Evolutionary conservation across 2,888 invertebrate genomes (phyloP).

Genomic region (Synergus itoensis): DNA sequence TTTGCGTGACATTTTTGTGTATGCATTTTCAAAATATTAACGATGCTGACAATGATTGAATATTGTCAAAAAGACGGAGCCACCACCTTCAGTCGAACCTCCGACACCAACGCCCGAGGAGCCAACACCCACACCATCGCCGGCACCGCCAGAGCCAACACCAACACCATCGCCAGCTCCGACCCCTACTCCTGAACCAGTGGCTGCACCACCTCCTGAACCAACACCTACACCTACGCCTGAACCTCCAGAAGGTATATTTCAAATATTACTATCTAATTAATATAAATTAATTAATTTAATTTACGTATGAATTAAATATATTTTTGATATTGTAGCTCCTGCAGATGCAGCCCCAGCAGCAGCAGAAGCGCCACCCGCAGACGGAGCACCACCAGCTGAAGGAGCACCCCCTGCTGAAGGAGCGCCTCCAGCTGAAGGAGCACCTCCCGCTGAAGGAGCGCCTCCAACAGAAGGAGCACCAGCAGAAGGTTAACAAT

Average conservation of each 20-base stretch:
- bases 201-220: constrained; percentile 62
- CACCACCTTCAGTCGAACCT: constrained; percentile 50
- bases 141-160: constrained; percentile 61
- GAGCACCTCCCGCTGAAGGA: constrained; percentile 63
- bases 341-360: constrained; percentile 72
- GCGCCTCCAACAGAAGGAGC: constrained; percentile 63
- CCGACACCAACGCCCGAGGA: constrained; percentile 54
- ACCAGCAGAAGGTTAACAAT: constrained; percentile 64
- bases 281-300: not conserved
- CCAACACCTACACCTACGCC: constrained; percentile 62
- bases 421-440: constrained; percentile 65
- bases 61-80: constrained; percentile 45
- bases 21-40: not conserved
- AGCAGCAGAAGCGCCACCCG: constrained; percentile 58
- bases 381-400: constrained; percentile 56
- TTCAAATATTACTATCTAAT: not conserved
- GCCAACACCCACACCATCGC: constrained; percentile 61
- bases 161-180: constrained; percentile 67
- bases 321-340: constrained; percentile 43
- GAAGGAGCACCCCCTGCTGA: constrained; percentile 64
- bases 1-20: not conserved
- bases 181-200: constrained; percentile 65
- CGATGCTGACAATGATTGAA: constrained; percentile 2
- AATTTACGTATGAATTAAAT: not conserved
- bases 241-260: constrained; percentile 68